Percentiles rank a stretch among this genome's conserved stretches.
These are phyloP conservation scores for Thunnus thynnus DNA, from an alignment of 2,113 vertebrate species.

Conservation along the genomic window DNA sequence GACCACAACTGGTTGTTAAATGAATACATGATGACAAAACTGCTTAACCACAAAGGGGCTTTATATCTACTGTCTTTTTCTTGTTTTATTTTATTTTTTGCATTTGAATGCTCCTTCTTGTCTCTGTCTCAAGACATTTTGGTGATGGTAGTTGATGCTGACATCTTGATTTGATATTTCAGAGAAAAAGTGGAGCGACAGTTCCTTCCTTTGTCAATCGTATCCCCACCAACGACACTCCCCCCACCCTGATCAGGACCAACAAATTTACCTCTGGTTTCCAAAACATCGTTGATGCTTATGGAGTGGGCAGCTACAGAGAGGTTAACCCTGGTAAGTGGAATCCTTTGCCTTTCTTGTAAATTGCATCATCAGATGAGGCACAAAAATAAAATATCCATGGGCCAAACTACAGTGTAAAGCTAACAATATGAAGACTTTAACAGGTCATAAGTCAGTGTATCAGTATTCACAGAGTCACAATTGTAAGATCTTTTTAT, in stretches of 20 bases:
- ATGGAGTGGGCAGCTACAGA: slow-evolving; percentile 93
- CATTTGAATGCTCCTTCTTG: not conserved
- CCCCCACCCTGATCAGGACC: slow-evolving; percentile 94
- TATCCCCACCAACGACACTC: slow-evolving; percentile 93
- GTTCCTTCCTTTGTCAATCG: slow-evolving; percentile 96
- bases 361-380: not conserved
- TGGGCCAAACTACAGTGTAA: not conserved
- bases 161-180: slow-evolving; percentile 43
- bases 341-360: not conserved
- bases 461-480: not conserved
- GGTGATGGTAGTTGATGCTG: not conserved
- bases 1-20: not conserved
- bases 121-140: not conserved
- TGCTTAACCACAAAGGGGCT: not conserved
- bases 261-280: slow-evolving; percentile 98
- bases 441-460: not conserved
- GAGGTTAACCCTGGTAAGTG: slow-evolving; percentile 96
- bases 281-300: slow-evolving; percentile 98
- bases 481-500: too few species aligned
- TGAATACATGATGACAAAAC: not conserved
- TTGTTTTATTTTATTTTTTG: not conserved
- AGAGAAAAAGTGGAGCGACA: slow-evolving; percentile 93
- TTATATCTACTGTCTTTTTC: not conserved
- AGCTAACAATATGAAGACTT: not conserved
- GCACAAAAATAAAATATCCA: not conserved